Base-by-base conservation (phyloP, 2,888 invertebrate genomes). In the Vanessa cardui region DNA sequence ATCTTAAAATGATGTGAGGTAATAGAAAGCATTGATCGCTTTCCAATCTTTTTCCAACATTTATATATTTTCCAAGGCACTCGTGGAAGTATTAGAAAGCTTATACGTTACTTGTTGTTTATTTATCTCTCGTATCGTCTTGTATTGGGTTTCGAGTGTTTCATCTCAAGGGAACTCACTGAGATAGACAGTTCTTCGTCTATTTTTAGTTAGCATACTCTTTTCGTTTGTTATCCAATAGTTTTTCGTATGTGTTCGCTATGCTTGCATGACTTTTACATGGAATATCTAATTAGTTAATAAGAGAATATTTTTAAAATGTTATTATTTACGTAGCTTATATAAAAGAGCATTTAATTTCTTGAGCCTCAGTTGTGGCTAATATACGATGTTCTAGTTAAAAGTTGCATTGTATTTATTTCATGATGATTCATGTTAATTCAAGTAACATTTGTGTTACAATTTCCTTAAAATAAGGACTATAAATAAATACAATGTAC, bases 61-160 rank as follows among this genome's bases (percentile, higher is more conserved):
- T 39, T 31, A 54, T 66, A 31, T 60, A 46, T 70, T 58, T 66
- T 64, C 64, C 63, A 31, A 69, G 46, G 21, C 56, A 62, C 58
- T 62, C 61, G 61, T 47, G 60, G 39, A 45, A 59, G 52, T 54
- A 66, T 31, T 64, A 58, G 66, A 62, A 64, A 69, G 69, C 64
- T 64, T 61, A 64, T 64, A 49, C 61, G 56, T 64, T 60, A 63
- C 44, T 61, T 62, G 58, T 54, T 65, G 61, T 71, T 71, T 71
- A 62, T 71, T 54, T 58, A 64, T 44, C 71, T 69, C 71, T 71
- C 69, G 47, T 59, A 54, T 46, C 64, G 54, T 47, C 64, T 69
- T 69, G 69, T 69, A 69, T 69, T 60, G 61, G 63, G 61, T 61
- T 52, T 66, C 45, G 44, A 62, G 68, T 63, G 66, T 21, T 50